Evolutionary conservation across 1,140 invertebrate species (phyloP), one percentile per base, ranked within the genome.

Genomic region (Piezodorus guildinii): DNA sequence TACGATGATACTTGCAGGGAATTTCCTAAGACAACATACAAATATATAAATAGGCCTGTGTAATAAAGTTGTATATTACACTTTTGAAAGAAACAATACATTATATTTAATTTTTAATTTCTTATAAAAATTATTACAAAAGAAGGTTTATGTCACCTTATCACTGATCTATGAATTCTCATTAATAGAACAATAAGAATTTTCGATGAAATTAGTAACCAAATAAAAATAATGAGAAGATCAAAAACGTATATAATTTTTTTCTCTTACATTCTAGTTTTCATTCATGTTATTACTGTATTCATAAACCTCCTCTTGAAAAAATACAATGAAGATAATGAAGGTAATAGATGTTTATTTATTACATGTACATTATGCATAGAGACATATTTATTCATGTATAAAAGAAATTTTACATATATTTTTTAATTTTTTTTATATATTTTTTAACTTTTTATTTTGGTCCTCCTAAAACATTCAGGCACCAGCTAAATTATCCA

Each of bases 401-500:
- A 52, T 62, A 62, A 62, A 62, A 62, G 46, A 62, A 49, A 60
- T n/a, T 34, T n/a, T 43, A 21, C 25, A 21, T 39, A 39, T 44
- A 39, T 39, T 62, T 46, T 39, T 60, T n/a, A 10, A 60, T 5
- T 60, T 45, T 61, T 61, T 61, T 45, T 45, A 46, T 44, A 46
- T 5, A 44, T 4, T 16, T 61, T 61, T 61, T 44, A 23, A 30
- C 3, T 27, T 62, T 17, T 62, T 62, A 27, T 62, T 62, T 62
- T 62, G 62, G 62, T 62, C 62, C 62, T 62, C 62, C 62, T 62
- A 62, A 62, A 30, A 62, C 62, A 62, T 51, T 62, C 62, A 62
- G 62, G 62, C 62, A 62, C 62, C 62, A 62, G 62, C 62, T 62
- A 43, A 56, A 44, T 19, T 62, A 62, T 49, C 58, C 25, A 60